Conservation (phyloP, 2,113 vertebrate species). For the Helogale parvula region DNA sequence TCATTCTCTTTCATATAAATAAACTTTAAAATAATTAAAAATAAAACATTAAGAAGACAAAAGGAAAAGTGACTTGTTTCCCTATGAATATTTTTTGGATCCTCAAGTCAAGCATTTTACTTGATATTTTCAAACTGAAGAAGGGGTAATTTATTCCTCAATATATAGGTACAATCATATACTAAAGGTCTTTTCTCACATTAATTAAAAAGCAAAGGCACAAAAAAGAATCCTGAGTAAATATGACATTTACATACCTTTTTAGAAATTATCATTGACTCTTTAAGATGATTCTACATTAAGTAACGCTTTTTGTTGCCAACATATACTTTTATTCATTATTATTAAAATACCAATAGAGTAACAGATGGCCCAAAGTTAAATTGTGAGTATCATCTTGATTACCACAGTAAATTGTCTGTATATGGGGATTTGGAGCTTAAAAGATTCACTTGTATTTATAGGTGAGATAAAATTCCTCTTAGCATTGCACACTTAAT, state of each 20-base stretch:
- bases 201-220: slow-evolving; percentile 37
- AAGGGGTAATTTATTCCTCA: not conserved
- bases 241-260: not conserved
- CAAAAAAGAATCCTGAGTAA: not conserved
- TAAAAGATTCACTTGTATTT: slow-evolving; percentile 82
- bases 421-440: slow-evolving; percentile 73
- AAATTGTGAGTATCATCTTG: slow-evolving; percentile 78
- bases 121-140: not conserved
- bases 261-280: slow-evolving; percentile 42
- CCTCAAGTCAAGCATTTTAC: not conserved
- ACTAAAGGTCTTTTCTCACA: not conserved
- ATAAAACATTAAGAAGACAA: not conserved
- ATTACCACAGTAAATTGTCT: slow-evolving; percentile 83
- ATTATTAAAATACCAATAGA: slow-evolving; percentile 83
- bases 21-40: too few species aligned
- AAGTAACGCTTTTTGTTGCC: slow-evolving; percentile 70
- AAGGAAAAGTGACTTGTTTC: not conserved
- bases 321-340: slow-evolving; percentile 82
- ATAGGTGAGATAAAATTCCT: slow-evolving; percentile 84
- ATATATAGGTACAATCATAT: not conserved
- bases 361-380: slow-evolving; percentile 81
- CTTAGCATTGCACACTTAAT: slow-evolving; percentile 76
- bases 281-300: slow-evolving; percentile 66
- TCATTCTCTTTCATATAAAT: too few species aligned
- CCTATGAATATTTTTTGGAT: not conserved